Base-by-base conservation (phyloP, 2,797 vertebrate genomes). In the Phoxinus dragarum region DNA sequence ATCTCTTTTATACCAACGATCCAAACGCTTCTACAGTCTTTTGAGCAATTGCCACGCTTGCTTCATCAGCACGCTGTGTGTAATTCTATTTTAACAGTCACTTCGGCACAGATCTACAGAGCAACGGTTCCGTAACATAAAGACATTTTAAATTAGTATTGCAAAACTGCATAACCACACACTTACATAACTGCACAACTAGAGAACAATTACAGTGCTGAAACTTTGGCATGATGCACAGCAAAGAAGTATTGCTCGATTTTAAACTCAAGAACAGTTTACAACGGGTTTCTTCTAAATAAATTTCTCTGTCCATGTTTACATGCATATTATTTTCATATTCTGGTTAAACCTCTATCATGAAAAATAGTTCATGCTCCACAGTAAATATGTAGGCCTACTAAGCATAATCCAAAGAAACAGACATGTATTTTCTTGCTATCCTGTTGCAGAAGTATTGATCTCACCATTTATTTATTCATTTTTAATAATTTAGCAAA, bases 31-130 rank as follows among this genome's bases (percentile, higher is more conserved):
- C 61, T 69, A 68, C 47, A 40, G 82, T 21, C 10, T 68, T 66
- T 84, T 84, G 74, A 56, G 74, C 82, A 84, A 77, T 76, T 49
- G 3, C 7, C n/a, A 34, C 27, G 5, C 84, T 85, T 85, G 83
- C 83, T 79, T 80, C 84, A 85, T 79, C 75, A 14, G 12, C 54
- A 52, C 34, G 3, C 36, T 69, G 49, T 78, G 73, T 84, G 73
- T 68, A 84, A 84, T 59, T 69, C 11, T 14, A 59, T 68, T 76
- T 84, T 68, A 69, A 79, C 66, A 78, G 83, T 84, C 52, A n/a
- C 82, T 84, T 42, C n/a, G 40, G 72, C 73, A 67, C 82, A 68
- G 73, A 68, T 21, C 44, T 69, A 77, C n/a, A 69, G 49, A 68
- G 49, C 74, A 77, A 84, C 27, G 74, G 73, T 84, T 84, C 64